These are phyloP conservation scores for Gephyroberyx darwinii DNA, from an alignment of 2,797 vertebrate genomes.

Conservation along the genomic window DNA sequence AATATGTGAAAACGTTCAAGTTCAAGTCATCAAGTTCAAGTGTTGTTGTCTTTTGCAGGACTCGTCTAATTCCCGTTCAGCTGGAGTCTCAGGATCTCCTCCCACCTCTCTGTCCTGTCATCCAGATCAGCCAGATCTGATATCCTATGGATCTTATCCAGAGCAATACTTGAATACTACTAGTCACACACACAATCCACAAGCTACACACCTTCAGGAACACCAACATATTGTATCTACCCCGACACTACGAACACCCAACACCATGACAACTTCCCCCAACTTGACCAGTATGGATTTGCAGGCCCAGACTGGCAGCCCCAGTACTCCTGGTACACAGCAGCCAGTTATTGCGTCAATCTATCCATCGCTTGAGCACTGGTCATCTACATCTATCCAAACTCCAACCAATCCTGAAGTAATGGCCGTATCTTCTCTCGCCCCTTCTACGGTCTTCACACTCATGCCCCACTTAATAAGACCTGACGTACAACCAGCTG, in stretches of 20 bases:
- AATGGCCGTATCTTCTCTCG: constrained; percentile 62
- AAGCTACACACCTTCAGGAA: background rate
- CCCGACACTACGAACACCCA: background rate
- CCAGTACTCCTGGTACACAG: constrained; percentile 1
- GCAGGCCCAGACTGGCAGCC: constrained; percentile 13
- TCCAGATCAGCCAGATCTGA: constrained; percentile 13
- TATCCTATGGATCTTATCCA: background rate
- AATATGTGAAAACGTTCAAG: background rate
- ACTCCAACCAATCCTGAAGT: constrained; percentile 45
- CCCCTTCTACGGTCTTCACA: constrained; percentile 57
- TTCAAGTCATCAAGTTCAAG: too few species aligned
- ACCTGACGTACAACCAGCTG: background rate
- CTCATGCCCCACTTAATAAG: constrained; percentile 47
- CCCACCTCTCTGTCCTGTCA: background rate
- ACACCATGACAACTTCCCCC: background rate
- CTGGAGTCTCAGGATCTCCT: background rate
- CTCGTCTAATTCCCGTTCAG: background rate
- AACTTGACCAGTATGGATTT: constrained; percentile 47
- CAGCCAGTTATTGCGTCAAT: constrained; percentile 13
- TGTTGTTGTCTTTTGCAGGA: constrained; percentile 36
- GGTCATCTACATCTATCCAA: constrained; percentile 45
- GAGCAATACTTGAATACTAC: background rate
- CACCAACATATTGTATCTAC: background rate
- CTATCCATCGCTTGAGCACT: constrained; percentile 23
- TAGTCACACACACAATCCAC: background rate